Base-by-base conservation (phyloP, 2,888 invertebrate species). In the Lithophane semibrunnea region DNA sequence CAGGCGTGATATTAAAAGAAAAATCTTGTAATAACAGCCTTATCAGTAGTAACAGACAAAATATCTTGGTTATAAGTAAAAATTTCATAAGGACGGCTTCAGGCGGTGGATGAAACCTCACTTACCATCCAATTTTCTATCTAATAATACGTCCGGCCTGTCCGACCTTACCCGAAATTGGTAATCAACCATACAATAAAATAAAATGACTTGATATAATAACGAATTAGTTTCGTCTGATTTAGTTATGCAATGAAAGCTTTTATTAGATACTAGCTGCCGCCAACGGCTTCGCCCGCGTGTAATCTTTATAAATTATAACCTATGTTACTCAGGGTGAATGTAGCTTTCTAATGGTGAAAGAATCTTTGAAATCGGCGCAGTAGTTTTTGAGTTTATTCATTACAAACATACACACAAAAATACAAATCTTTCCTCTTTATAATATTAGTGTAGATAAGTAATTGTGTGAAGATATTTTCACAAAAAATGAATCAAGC, bases 91-190 rank as follows among this genome's bases (percentile, higher is more conserved):
- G 13, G 21, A 9, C 52, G 21, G 67, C 21, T 54, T 37, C 52
- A 37, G 21, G 37, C 29, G n/a, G 5, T 37, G n/a, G 37, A 73
- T 73, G 44, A 73, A 73, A 56, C 56, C 73, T 44, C 29, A 73
- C 72, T 54, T 54, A 42, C 21, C 24, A 71, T 54, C 72, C 72
- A 73, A 71, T 73, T 42, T 72, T 54, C 21, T 72, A 44, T 16
- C 7, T 54, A 44, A 73, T 24, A 72, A 54, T 44, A 71, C 21
- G 18, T 52, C 18, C 12, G 49, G 2, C 24, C 2, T 24, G 24
- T 24, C 47, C 47, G 8, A 24, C 24, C 18, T 42, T 52, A 21
- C 0, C 9, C 18, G 24, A 70, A 69, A 72, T 72, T 70, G 52
- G 49, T 49, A 37, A 49, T 37, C 13, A 47, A 64, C 7, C 7